These are phyloP conservation scores for Mormyrus proboscirostris DNA, from an alignment of 2,797 vertebrate species.

Conservation along the genomic window DNA sequence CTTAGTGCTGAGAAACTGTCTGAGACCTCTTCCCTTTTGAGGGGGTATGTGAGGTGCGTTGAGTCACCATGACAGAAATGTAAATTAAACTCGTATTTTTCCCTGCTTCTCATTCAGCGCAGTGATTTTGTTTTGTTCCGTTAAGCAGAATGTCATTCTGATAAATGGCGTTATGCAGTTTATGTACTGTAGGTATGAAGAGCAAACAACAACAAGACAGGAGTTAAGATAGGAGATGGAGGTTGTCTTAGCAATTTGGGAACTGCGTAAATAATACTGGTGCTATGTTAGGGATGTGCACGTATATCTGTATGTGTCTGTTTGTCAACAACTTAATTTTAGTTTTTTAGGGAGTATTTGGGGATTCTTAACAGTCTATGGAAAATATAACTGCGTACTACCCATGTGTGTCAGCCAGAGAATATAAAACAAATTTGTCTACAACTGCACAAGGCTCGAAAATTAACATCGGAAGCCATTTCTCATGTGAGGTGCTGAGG, in stretches of 20 bases:
- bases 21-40: background rate
- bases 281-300: background rate
- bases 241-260: background rate
- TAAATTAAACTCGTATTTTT: background rate
- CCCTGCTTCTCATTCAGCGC: background rate
- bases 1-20: background rate
- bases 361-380: background rate
- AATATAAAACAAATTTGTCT: background rate
- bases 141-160: slow-evolving; percentile 14
- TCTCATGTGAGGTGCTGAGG: background rate
- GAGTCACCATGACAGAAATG: background rate
- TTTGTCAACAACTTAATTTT: background rate
- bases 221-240: background rate
- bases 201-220: background rate
- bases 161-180: slow-evolving; percentile 1
- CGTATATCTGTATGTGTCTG: background rate
- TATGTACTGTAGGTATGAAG: background rate
- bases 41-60: background rate
- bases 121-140: background rate
- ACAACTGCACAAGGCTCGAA: background rate
- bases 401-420: background rate
- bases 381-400: background rate
- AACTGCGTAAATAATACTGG: background rate
- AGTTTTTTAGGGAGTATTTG: background rate
- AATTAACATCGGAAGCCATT: background rate